Evolutionary conservation across 1,140 invertebrate species (phyloP).

Genomic region (Cecropterus lyciades): DNA sequence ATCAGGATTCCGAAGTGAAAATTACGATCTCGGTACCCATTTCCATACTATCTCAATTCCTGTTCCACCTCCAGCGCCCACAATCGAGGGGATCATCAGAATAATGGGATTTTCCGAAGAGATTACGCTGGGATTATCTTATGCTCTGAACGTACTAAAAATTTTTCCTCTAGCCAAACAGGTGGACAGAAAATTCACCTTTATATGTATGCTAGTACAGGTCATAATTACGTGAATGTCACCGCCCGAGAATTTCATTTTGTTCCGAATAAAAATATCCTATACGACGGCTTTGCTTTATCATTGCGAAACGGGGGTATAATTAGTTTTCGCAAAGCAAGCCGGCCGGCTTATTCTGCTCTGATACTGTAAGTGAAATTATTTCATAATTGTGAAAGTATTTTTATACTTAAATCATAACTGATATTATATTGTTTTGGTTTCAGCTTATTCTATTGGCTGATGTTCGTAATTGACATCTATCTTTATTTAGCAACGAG

Average conservation of each 20-base stretch:
- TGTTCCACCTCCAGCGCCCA: constrained; percentile 39
- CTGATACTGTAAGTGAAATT: neutral
- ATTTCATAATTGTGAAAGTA: too few relatives aligned
- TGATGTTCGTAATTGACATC: too few relatives aligned
- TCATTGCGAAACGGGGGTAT: constrained; percentile 77
- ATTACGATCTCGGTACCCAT: constrained; percentile 52
- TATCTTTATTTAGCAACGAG: too few relatives aligned
- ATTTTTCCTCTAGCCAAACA: constrained; percentile 47
- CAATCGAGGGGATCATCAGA: constrained; percentile 71
- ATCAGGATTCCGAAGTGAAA: constrained; percentile 48
- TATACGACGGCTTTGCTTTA: constrained; percentile 82
- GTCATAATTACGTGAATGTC: constrained; percentile 3
- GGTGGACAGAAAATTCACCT: constrained; percentile 5
- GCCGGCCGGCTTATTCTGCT: constrained; percentile 59
- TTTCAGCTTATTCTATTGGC: too few relatives aligned
- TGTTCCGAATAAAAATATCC: constrained; percentile 81
- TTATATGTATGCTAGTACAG: constrained; percentile 5
- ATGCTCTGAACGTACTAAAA: constrained; percentile 67
- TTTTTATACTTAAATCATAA: too few relatives aligned
- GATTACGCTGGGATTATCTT: constrained; percentile 83
- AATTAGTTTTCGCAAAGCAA: constrained; percentile 81
- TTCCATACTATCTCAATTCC: constrained; percentile 53
- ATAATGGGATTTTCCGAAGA: constrained; percentile 83
- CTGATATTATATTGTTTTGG: too few relatives aligned
- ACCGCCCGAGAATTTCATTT: constrained; percentile 71